Evolutionary conservation across 1,140 invertebrate species (phyloP), one percentile per base, ranked within the genome.

Genomic region (Temnothorax longispinosus): DNA sequence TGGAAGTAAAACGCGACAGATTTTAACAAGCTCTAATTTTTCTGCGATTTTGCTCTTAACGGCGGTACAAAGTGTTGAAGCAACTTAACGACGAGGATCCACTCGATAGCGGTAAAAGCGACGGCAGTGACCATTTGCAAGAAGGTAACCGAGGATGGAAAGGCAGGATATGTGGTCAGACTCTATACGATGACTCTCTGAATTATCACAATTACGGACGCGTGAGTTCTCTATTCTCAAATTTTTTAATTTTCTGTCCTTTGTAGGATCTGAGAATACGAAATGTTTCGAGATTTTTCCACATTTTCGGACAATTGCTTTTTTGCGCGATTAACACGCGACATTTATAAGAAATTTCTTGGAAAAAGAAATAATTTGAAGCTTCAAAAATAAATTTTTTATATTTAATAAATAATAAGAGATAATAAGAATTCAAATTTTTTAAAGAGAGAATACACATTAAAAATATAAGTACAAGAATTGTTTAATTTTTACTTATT

Each of bases 151-250:
- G 47, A 50, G 15, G 50, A 11, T 69, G 65, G 52, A 69, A 87
- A 64, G 11, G 6, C 10, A 44, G 1, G 27, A n/a, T 6, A 21
- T 44, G 41, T 38, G 76, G 32, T 76, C 35, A 47, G 41, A 87
- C 8, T 64, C n/a, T 21, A 27, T 21, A 27, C 47, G 5, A 60
- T 64, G 21, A 15, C 67, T 21, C 18, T 84, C 50, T 67, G 60
- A 84, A 87, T 84, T 87, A 84, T 27, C 27, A 84, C 5, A 15
- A 74, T 54, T 82, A 11, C 41, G 67, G 18, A 84, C 32, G 32
- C 8, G 10, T 47, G 6, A 64, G 18, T 69, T 47, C 11, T 64
- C 38, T 75, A 75, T 75, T 84, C 4, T n/a, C 35, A 10, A 41
- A 74, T 47, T 27, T n/a, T 11, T 72, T 58, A 71, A 74, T 60